Conservation (phyloP, 1,140 invertebrate species). For the Nebria ingens region DNA sequence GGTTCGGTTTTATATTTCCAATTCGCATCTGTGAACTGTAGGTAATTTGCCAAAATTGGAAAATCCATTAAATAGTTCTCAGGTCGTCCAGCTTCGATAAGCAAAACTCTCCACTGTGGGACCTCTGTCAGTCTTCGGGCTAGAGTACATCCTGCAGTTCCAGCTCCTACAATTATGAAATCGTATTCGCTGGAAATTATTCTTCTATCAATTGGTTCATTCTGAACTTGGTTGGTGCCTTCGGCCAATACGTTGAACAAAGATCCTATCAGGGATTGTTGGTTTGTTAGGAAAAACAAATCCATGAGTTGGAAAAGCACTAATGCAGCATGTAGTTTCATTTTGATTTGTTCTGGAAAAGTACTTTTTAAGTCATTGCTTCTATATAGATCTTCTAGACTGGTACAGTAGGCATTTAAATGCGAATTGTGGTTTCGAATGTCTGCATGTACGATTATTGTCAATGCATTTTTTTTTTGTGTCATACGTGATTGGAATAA, state of each 20-base stretch:
- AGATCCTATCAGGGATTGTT: not conserved
- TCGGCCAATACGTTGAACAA: not conserved
- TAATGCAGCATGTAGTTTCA: no score
- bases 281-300: no score
- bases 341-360: no score
- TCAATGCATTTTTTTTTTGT: no score
- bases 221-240: not conserved
- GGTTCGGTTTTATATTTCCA: conserved; percentile 50
- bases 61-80: conserved; percentile 56
- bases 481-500: no score
- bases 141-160: conserved; percentile 58
- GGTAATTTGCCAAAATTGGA: conserved; percentile 47
- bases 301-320: no score
- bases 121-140: conserved; percentile 55
- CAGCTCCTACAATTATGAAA: conserved; percentile 59
- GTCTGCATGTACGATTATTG: no score
- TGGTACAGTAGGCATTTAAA: no score
- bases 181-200: conserved; percentile 38
- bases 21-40: conserved; percentile 48
- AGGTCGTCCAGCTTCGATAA: conserved; percentile 43
- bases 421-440: no score
- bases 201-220: conserved; percentile 32
- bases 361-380: no score
- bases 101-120: conserved; percentile 46
- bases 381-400: no score